These are phyloP conservation scores for Cirrhinus mrigala DNA, from an alignment of 2,797 vertebrate genomes.

Conservation along the genomic window DNA sequence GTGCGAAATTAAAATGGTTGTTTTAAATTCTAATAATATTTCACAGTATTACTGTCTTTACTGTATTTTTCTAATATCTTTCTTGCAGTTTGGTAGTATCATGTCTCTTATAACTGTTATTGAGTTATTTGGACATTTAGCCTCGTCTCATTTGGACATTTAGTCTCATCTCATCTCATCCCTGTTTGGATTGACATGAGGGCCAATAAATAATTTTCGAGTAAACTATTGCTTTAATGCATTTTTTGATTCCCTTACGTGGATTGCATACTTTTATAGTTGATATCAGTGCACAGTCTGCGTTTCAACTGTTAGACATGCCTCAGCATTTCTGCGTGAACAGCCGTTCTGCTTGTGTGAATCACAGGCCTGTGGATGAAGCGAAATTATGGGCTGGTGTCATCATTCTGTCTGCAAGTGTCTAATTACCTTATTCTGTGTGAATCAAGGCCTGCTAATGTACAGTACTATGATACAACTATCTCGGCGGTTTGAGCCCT, in stretches of 20 bases:
- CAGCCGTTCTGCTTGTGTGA: slow-evolving; percentile 23
- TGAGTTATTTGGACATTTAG: background rate
- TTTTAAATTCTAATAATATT: background rate
- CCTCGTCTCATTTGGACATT: background rate
- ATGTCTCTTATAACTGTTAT: background rate
- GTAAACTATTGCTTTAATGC: background rate
- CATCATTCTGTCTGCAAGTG: slow-evolving; percentile 9
- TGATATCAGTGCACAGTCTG: slow-evolving; percentile 8
- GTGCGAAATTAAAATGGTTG: background rate
- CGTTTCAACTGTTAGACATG: background rate
- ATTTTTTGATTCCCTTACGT: background rate
- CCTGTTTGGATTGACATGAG: background rate
- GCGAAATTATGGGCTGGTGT: slow-evolving; percentile 16
- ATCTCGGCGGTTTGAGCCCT: background rate
- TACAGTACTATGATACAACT: background rate
- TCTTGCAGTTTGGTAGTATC: background rate
- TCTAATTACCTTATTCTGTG: slow-evolving; percentile 19
- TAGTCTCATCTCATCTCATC: too few species aligned
- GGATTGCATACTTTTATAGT: background rate
- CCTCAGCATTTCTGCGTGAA: slow-evolving; percentile 19
- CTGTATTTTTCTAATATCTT: background rate
- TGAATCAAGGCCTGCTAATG: slow-evolving; percentile 4
- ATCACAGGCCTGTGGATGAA: slow-evolving; percentile 20
- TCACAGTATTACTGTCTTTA: background rate
- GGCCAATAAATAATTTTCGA: background rate